Evolutionary conservation across 1,140 invertebrate species (phyloP).

Genomic region (Ectropis grisescens): DNA sequence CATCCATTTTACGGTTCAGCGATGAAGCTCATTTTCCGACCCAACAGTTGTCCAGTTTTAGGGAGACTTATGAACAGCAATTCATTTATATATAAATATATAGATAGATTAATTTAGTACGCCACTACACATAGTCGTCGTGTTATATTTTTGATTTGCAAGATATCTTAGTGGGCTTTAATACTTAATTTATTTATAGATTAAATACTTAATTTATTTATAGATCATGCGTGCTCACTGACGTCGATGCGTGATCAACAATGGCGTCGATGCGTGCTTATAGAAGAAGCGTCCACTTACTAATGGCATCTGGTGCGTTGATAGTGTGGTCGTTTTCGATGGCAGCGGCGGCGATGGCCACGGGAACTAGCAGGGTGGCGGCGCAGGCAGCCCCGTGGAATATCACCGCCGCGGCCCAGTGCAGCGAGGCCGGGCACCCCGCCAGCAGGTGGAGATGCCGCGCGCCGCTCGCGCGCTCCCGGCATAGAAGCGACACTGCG

Average conservation of each 20-base stretch:
- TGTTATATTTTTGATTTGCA: no score
- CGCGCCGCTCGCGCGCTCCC: conserved; percentile 24
- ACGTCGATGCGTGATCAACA: not conserved
- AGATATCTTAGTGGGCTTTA: no score
- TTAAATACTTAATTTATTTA: not conserved
- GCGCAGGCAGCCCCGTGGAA: conserved; percentile 14
- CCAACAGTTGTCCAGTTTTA: no score
- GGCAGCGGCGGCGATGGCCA: conserved; percentile 5
- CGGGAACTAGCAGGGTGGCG: conserved; percentile 15
- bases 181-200: no score
- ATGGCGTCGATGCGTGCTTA: no score
- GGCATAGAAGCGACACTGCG: conserved; percentile 20
- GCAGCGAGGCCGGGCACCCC: conserved; percentile 25
- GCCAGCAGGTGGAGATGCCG: conserved; percentile 38
- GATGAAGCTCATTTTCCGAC: no score
- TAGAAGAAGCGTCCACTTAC: no score
- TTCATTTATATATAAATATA: no score
- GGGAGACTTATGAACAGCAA: no score
- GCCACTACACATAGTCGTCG: no score
- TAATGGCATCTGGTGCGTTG: conserved; percentile 18
- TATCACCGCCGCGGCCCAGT: conserved; percentile 28
- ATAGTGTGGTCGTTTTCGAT: conserved; percentile 26
- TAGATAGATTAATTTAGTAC: no score
- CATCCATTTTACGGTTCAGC: no score
- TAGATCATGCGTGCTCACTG: not conserved